Percentiles rank a stretch among this genome's conserved stretches.
phyloP scores from a whole-genome alignment of 2,113 vertebrate genomes.

The Catagonus wagneri region DNA sequence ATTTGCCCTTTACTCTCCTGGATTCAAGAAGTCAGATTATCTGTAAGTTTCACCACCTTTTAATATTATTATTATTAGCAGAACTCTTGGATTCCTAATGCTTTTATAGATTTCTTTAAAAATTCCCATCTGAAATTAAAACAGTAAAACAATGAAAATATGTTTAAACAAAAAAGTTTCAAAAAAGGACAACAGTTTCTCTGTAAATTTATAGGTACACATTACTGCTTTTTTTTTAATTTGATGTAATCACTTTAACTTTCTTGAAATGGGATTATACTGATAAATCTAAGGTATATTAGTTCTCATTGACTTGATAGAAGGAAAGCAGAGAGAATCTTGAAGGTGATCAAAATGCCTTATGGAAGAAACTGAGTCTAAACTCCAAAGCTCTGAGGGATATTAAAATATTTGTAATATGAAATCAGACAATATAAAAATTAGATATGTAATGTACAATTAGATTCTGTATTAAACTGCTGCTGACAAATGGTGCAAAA shows the following conservation, averaged over 20 bases:
- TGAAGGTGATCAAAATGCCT: neutral
- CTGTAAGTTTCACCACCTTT: neutral
- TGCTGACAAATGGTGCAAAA: slow-evolving; percentile 40
- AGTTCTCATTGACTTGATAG: neutral
- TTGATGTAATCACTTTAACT: neutral
- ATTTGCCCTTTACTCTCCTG: neutral
- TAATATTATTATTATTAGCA: neutral
- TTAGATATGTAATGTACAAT: neutral
- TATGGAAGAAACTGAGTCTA: neutral
- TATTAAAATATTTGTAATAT: neutral
- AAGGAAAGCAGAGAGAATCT: slow-evolving; percentile 1
- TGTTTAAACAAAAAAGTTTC: neutral
- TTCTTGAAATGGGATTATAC: neutral
- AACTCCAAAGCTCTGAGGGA: neutral
- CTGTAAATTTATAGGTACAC: neutral
- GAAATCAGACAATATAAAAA: neutral
- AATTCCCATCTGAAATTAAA: slow-evolving; percentile 10
- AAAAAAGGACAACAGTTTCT: neutral
- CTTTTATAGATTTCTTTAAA: neutral
- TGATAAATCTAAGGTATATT: neutral
- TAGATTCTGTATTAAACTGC: neutral
- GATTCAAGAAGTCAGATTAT: neutral
- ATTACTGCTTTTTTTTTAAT: neutral
- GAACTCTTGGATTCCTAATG: neutral
- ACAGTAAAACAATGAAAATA: neutral